A percentile compares a stretch with the other conserved stretches of the same genome.
These are phyloP conservation scores for Gymnoscopelus microlampas DNA, from an alignment of 2,797 vertebrate species.

Conservation along the genomic window DNA sequence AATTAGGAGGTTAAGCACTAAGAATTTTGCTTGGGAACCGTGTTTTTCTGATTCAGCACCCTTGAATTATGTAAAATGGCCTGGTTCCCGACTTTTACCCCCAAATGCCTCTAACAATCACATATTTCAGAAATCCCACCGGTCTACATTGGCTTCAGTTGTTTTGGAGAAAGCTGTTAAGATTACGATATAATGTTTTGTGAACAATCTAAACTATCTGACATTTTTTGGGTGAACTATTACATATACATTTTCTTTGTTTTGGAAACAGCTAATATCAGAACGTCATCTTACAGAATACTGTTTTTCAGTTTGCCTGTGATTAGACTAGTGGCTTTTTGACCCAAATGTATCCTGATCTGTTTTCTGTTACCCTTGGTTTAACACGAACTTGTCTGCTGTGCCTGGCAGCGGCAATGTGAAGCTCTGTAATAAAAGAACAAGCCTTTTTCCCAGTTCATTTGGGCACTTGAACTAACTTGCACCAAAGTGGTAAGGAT, in stretches of 20 bases:
- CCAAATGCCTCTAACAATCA: no score
- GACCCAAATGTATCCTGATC: not conserved
- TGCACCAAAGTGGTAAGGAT: conserved; percentile 33
- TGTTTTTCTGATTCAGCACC: no score
- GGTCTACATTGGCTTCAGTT: no score
- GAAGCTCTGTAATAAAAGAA: conserved; percentile 31
- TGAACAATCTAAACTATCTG: no score
- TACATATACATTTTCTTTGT: not conserved
- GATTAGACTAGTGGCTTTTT: conserved; percentile 19
- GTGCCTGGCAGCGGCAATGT: conserved; percentile 32
- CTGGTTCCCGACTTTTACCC: no score
- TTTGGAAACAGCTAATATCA: conserved; percentile 54
- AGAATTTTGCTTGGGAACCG: no score
- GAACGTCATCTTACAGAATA: conserved; percentile 29
- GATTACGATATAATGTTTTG: no score
- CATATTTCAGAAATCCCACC: no score
- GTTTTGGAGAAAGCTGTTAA: no score
- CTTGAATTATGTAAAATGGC: no score
- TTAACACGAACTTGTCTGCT: conserved; percentile 30
- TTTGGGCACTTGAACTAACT: conserved; percentile 16
- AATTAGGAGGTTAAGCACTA: no score
- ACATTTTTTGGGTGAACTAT: no score
- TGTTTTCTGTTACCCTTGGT: conserved; percentile 28
- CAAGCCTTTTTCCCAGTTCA: conserved; percentile 20
- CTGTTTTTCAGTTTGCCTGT: conserved; percentile 38